These are phyloP conservation scores for Cheirogaleus medius DNA, from an alignment of 2,113 vertebrate species.

Conservation along the genomic window DNA sequence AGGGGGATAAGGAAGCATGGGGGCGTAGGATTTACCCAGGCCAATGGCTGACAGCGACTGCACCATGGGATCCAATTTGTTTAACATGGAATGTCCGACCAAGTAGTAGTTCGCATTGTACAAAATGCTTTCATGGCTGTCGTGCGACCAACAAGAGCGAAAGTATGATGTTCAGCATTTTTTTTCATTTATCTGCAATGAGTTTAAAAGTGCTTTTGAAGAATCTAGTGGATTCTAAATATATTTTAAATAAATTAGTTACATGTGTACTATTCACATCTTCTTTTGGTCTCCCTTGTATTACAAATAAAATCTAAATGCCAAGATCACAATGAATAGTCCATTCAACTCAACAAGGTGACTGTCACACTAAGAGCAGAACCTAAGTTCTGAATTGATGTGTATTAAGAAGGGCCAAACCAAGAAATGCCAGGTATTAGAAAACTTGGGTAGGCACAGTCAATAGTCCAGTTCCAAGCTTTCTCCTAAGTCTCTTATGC, in stretches of 20 bases:
- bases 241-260: constrained; percentile 93
- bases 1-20: not conserved
- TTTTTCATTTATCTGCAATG: constrained; percentile 70
- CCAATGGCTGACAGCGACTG: not conserved
- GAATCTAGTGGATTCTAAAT: constrained; percentile 78
- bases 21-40: not conserved
- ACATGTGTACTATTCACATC: constrained; percentile 87
- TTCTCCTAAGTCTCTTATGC: constrained; percentile 91
- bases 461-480: constrained; percentile 92
- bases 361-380: constrained; percentile 72
- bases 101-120: constrained; percentile 82
- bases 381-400: constrained; percentile 78
- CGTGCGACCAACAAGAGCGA: constrained; percentile 66
- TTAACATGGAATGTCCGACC: constrained; percentile 85
- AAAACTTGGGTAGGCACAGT: constrained; percentile 83
- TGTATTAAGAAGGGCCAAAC: constrained; percentile 72
- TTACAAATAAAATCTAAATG: constrained; percentile 90
- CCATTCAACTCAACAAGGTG: constrained; percentile 80
- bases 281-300: constrained; percentile 88
- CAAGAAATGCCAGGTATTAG: constrained; percentile 75
- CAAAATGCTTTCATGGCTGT: constrained; percentile 79
- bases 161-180: constrained; percentile 74
- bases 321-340: constrained; percentile 91
- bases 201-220: constrained; percentile 72
- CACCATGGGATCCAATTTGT: constrained; percentile 21